A percentile compares a stretch with the other conserved stretches of the same genome.
Conservation (phyloP, 2,888 invertebrate genomes). For the Euplexia lucipara region DNA sequence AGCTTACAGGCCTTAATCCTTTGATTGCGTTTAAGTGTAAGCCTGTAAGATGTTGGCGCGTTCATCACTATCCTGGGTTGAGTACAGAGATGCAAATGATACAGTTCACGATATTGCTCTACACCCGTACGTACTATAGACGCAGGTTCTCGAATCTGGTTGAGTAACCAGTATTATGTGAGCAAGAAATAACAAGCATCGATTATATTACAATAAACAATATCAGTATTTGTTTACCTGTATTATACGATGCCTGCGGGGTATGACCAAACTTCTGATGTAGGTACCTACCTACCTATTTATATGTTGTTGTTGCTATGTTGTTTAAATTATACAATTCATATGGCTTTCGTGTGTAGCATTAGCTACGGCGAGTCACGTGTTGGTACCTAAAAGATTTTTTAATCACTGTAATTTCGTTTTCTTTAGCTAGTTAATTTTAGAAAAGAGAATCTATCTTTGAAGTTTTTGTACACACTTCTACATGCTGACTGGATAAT, state of each 20-base stretch:
- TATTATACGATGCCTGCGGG: conserved; percentile 55
- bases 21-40: conserved; percentile 45
- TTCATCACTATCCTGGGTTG: conserved; percentile 71
- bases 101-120: conserved; percentile 74
- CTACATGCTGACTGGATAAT: not conserved
- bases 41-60: conserved; percentile 61
- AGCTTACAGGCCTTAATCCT: conserved; percentile 47
- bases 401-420: conserved; percentile 33
- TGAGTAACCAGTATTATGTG: conserved; percentile 43
- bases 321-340: conserved; percentile 46
- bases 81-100: conserved; percentile 77
- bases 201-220: conserved; percentile 60
- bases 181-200: conserved; percentile 51
- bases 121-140: conserved; percentile 59
- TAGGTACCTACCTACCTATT: no score
- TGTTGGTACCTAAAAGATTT: conserved; percentile 2
- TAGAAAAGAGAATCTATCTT: conserved; percentile 9
- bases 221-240: conserved; percentile 57
- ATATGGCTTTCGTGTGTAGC: conserved; percentile 31
- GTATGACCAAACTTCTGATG: conserved; percentile 47
- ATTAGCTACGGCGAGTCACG: conserved; percentile 37
- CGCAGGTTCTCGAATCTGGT: conserved; percentile 48
- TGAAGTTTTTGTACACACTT: no score
- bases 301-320: conserved; percentile 36
- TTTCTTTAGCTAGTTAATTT: conserved; percentile 15